Evolutionary conservation across 2,113 vertebrate species (phyloP).

Genomic region (Candoia aspera): DNA sequence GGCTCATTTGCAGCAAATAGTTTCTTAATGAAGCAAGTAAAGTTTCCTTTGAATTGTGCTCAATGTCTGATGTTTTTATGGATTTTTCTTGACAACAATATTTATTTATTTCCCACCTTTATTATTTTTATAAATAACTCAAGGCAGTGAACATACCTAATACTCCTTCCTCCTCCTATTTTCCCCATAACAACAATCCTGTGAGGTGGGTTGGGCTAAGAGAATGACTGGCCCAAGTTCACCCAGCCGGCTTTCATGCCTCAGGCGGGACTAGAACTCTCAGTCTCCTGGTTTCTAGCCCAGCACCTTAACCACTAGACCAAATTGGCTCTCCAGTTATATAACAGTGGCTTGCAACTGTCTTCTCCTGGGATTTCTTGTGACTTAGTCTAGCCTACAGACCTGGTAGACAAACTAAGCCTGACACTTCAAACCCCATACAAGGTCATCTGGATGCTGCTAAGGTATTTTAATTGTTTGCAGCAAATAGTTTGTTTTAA

Average conservation of each 20-base stretch:
- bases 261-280: too few relatives aligned
- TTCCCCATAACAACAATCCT: too few relatives aligned
- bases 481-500: slow-evolving; percentile 20
- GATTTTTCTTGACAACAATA: not conserved
- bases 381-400: not conserved
- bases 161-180: too few relatives aligned
- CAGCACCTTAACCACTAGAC: too few relatives aligned
- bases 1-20: slow-evolving; percentile 23
- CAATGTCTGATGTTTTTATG: not conserved
- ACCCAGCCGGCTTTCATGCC: too few relatives aligned
- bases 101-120: too few relatives aligned
- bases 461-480: slow-evolving; percentile 27
- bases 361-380: not conserved
- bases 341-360: not conserved
- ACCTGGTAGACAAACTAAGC: not conserved
- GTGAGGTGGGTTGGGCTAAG: too few relatives aligned
- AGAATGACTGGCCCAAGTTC: too few relatives aligned
- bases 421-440: not conserved
- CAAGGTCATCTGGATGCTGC: not conserved
- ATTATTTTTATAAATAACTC: too few relatives aligned
- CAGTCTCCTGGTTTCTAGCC: too few relatives aligned
- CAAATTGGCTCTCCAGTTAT: too few relatives aligned
- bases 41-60: not conserved
- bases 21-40: slow-evolving; percentile 10
- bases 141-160: too few relatives aligned